phyloP scores from a whole-genome alignment of 1,140 invertebrate genomes.

The Metaphire vulgaris region DNA sequence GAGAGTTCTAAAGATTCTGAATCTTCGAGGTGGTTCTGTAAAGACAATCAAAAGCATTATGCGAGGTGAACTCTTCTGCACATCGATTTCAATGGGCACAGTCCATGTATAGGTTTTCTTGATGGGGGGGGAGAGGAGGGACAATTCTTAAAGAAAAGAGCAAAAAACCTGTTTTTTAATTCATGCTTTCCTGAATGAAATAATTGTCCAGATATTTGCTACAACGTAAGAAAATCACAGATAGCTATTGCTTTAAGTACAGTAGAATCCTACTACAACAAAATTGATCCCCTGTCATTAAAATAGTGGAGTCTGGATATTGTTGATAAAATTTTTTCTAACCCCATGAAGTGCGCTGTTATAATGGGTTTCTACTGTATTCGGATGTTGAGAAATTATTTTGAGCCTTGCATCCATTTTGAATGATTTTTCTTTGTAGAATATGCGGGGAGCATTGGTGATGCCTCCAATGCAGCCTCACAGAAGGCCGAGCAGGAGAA shows the following conservation, averaged over 20 bases:
- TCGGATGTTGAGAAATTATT: background rate
- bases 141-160: background rate
- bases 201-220: background rate
- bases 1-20: constrained; percentile 78
- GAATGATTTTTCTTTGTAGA: constrained; percentile 58
- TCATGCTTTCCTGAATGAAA: background rate
- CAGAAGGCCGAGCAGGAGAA: constrained; percentile 81
- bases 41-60: constrained; percentile 92
- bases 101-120: background rate
- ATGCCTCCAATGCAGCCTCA: constrained; percentile 73
- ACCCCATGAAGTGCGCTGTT: too few species aligned
- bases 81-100: background rate
- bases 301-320: background rate
- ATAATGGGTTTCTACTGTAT: background rate
- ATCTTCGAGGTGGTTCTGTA: constrained; percentile 77
- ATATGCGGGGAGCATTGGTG: constrained; percentile 89
- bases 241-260: background rate
- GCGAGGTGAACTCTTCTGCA: constrained; percentile 61
- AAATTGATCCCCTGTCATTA: background rate
- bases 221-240: too few species aligned
- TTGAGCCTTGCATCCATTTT: background rate
- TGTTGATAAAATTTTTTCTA: background rate
- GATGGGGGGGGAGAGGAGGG: background rate
- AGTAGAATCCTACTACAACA: background rate
- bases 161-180: background rate